Conservation (phyloP, 2,888 invertebrate species). For the Latrodectus elegans region DNA sequence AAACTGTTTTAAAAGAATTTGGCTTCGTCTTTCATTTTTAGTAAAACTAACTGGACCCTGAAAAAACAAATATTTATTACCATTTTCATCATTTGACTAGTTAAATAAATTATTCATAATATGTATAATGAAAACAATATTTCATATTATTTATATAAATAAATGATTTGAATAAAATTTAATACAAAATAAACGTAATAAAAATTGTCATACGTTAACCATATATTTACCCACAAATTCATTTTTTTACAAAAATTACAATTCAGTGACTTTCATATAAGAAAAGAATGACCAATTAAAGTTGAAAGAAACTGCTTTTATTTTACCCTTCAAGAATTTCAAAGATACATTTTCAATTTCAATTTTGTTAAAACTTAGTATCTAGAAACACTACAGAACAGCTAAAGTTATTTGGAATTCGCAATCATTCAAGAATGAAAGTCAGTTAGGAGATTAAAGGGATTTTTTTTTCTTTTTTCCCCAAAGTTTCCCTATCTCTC, state of each 20-base stretch:
- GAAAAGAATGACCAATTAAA: too few species aligned
- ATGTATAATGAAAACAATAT: neutral
- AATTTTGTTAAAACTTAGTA: too few species aligned
- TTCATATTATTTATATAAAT: neutral
- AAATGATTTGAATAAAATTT: neutral
- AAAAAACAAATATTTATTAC: constrained; percentile 50
- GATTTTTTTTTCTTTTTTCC: neutral
- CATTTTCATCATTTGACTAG: neutral
- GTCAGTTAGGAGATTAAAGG: constrained; percentile 2
- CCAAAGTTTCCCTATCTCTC: too few species aligned
- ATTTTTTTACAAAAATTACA: too few species aligned
- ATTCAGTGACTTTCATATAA: too few species aligned
- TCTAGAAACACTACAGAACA: neutral
- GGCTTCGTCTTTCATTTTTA: constrained; percentile 95
- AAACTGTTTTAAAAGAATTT: constrained; percentile 94
- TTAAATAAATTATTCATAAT: neutral
- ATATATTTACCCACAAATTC: too few species aligned
- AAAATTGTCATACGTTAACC: too few species aligned
- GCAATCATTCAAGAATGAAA: constrained; percentile 28
- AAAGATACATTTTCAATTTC: too few species aligned
- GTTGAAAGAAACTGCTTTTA: too few species aligned
- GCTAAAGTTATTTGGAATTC: constrained; percentile 40
- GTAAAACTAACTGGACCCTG: constrained; percentile 92
- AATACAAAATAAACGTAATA: neutral
- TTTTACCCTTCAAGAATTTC: too few species aligned